These are phyloP conservation scores for Myripristis murdjan DNA, from an alignment of 2,797 vertebrate genomes.

Conservation along the genomic window DNA sequence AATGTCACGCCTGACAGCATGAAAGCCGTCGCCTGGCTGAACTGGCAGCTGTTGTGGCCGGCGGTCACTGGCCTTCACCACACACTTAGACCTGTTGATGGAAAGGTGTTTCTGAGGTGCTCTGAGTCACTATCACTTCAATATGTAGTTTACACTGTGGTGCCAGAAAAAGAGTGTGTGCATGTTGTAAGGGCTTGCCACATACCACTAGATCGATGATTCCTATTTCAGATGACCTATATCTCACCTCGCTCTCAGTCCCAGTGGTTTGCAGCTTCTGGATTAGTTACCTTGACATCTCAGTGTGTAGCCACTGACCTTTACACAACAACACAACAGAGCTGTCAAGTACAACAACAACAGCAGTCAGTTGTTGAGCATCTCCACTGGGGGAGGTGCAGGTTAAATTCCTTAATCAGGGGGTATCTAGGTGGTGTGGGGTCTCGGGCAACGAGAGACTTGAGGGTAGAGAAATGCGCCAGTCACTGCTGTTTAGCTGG, in stretches of 20 bases:
- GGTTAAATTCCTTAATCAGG: background rate
- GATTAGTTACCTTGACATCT: background rate
- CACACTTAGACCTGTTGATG: background rate
- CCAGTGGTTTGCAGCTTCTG: background rate
- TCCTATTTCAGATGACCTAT: background rate
- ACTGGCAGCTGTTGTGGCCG: background rate
- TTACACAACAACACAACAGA: background rate
- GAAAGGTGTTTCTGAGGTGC: slow-evolving; percentile 6
- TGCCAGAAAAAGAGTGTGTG: slow-evolving; percentile 3
- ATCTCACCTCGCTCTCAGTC: slow-evolving; percentile 3
- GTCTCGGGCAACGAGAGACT: background rate
- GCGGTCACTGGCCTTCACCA: background rate
- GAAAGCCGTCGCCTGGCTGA: background rate
- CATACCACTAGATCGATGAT: slow-evolving; percentile 34
- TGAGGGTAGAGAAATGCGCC: too few relatives aligned
- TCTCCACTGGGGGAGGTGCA: background rate
- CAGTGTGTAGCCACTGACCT: background rate
- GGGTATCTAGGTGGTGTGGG: background rate
- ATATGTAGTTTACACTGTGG: slow-evolving; percentile 16
- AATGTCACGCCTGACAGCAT: slow-evolving; percentile 1
- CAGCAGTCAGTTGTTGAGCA: background rate
- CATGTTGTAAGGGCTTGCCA: slow-evolving; percentile 3
- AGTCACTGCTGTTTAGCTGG: background rate
- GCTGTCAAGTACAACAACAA: background rate
- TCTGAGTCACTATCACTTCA: slow-evolving; percentile 2